Conservation (phyloP, 2,797 vertebrate genomes). For the Cuculus canorus region DNA sequence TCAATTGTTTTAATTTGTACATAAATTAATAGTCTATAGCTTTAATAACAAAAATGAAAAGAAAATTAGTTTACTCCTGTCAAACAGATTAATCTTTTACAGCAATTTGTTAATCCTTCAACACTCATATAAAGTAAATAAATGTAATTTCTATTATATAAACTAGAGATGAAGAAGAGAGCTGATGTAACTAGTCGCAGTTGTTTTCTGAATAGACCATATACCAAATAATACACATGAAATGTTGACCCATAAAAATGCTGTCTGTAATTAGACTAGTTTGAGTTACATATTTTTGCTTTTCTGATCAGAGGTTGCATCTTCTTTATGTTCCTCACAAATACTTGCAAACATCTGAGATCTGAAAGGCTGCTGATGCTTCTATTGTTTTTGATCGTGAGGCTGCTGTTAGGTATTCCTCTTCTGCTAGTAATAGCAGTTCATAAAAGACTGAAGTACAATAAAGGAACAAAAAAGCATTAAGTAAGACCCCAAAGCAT, state of each 20-base stretch:
- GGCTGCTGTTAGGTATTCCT: not conserved
- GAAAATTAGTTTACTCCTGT: not conserved
- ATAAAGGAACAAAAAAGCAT: not conserved
- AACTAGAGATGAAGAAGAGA: not conserved
- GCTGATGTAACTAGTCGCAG: not conserved
- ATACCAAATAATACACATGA: not conserved
- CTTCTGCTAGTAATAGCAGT: not conserved
- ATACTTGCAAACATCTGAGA: not conserved
- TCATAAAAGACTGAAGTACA: not conserved
- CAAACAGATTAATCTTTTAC: not conserved
- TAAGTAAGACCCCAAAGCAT: not conserved
- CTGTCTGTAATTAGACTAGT: not conserved
- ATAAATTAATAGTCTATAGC: not conserved
- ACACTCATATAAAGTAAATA: not conserved
- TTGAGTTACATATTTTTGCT: not conserved
- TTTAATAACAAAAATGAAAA: not conserved
- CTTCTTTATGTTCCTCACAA: not conserved
- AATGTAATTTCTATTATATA: not conserved
- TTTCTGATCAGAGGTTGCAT: not conserved
- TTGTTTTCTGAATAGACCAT: not conserved
- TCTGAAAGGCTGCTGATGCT: not conserved
- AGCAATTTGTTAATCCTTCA: not conserved
- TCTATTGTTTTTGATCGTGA: not conserved
- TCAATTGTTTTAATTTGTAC: not conserved
- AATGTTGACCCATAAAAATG: not conserved